These are phyloP conservation scores for Magallana angulata DNA, from an alignment of 1,140 invertebrate species.

Conservation along the genomic window DNA sequence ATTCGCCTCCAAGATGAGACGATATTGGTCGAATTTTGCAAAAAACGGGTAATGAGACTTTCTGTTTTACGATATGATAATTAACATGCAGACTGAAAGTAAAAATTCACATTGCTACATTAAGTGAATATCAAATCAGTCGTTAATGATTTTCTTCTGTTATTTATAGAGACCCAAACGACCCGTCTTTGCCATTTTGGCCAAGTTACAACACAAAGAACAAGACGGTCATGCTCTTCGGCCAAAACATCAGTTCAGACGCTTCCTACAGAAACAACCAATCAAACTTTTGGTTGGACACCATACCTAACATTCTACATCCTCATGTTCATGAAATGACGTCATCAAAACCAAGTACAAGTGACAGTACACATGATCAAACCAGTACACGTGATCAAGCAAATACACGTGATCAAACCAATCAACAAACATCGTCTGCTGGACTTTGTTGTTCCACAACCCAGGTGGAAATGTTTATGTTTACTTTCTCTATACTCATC, in stretches of 20 bases:
- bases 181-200: neutral
- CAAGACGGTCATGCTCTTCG: neutral
- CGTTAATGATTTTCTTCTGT: neutral
- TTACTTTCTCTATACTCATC: no score
- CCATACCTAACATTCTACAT: neutral
- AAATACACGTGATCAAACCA: neutral
- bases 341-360: neutral
- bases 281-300: neutral
- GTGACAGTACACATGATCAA: neutral
- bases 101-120: no score
- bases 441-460: neutral
- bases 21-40: constrained; percentile 17
- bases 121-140: no score
- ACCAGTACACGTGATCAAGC: neutral
- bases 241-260: neutral
- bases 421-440: neutral
- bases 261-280: neutral
- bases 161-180: neutral
- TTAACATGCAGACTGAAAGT: no score
- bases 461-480: no score
- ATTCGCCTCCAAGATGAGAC: neutral
- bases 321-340: no score
- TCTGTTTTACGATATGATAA: no score
- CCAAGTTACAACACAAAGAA: neutral
- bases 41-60: neutral